Conservation (phyloP, 2,888 invertebrate species). For the Selenia dentaria region DNA sequence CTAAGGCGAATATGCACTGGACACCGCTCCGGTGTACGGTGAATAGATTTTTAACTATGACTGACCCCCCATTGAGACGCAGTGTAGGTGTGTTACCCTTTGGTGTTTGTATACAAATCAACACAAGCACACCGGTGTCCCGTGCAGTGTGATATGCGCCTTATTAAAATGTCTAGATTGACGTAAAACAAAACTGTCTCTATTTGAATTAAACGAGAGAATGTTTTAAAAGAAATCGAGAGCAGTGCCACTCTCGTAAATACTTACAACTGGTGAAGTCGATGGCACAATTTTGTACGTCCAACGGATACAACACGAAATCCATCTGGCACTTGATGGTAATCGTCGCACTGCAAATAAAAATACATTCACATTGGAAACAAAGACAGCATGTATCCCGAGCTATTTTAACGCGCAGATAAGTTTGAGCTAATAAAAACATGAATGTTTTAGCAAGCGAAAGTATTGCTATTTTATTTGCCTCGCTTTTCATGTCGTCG, state of each 20-base stretch:
- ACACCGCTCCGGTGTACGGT: no score
- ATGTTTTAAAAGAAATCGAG: not conserved
- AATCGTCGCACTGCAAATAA: slow-evolving; percentile 82
- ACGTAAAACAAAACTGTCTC: not conserved
- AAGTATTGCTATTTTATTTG: slow-evolving; percentile 7
- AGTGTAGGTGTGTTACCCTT: no score
- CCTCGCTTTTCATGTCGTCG: slow-evolving; percentile 17
- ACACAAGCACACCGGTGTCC: no score
- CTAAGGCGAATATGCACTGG: no score
- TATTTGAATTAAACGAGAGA: not conserved
- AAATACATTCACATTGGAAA: slow-evolving; percentile 16
- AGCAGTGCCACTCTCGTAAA: slow-evolving; percentile 3
- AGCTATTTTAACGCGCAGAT: slow-evolving; percentile 16
- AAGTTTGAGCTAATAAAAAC: slow-evolving; percentile 22
- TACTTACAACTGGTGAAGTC: slow-evolving; percentile 88
- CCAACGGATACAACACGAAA: slow-evolving; percentile 86
- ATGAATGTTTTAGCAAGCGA: slow-evolving; percentile 18
- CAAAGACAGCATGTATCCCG: slow-evolving; percentile 5
- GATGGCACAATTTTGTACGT: slow-evolving; percentile 86
- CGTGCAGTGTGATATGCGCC: no score
- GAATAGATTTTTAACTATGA: no score
- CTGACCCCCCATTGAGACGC: no score
- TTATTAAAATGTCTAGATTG: no score
- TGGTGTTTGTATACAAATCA: no score
- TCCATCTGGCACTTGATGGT: slow-evolving; percentile 88